phyloP scores from a whole-genome alignment of 2,113 vertebrate genomes.

The Oophaga pumilio region DNA sequence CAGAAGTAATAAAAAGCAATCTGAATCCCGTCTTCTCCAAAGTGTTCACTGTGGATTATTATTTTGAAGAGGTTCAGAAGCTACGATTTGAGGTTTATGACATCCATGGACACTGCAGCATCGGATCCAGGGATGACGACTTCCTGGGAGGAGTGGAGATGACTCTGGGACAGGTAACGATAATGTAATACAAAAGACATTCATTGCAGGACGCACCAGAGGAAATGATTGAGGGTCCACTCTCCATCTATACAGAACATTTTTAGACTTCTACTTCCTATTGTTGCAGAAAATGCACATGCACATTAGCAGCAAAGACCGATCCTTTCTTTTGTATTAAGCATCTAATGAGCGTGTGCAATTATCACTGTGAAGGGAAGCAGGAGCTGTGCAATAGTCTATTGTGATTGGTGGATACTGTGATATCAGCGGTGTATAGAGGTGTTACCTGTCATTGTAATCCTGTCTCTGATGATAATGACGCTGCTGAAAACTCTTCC shows the following conservation, averaged over 20 bases:
- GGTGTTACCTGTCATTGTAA: too few relatives aligned
- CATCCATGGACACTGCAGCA: slow-evolving; percentile 83
- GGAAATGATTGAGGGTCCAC: not conserved
- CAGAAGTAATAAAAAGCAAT: slow-evolving; percentile 93
- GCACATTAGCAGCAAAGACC: too few relatives aligned
- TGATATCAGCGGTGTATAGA: too few relatives aligned
- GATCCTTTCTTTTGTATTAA: too few relatives aligned
- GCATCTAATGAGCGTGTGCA: too few relatives aligned
- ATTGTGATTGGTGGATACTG: too few relatives aligned
- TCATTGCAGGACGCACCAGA: not conserved
- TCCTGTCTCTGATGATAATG: too few relatives aligned
- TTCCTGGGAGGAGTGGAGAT: slow-evolving; percentile 92
- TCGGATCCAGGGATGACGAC: slow-evolving; percentile 85
- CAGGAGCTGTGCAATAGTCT: too few relatives aligned
- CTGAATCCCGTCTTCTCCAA: slow-evolving; percentile 91
- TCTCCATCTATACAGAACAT: not conserved
- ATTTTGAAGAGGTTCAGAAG: slow-evolving; percentile 94
- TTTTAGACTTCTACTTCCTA: too few relatives aligned
- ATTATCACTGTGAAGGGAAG: too few relatives aligned
- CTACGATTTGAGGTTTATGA: slow-evolving; percentile 93
- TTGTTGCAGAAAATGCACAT: too few relatives aligned
- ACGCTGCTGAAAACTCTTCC: too few relatives aligned
- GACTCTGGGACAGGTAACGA: slow-evolving; percentile 87
- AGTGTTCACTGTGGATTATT: slow-evolving; percentile 89
- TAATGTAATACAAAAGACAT: not conserved